Base-by-base conservation (phyloP, 2,888 invertebrate species). In the Agrochola macilenta region DNA sequence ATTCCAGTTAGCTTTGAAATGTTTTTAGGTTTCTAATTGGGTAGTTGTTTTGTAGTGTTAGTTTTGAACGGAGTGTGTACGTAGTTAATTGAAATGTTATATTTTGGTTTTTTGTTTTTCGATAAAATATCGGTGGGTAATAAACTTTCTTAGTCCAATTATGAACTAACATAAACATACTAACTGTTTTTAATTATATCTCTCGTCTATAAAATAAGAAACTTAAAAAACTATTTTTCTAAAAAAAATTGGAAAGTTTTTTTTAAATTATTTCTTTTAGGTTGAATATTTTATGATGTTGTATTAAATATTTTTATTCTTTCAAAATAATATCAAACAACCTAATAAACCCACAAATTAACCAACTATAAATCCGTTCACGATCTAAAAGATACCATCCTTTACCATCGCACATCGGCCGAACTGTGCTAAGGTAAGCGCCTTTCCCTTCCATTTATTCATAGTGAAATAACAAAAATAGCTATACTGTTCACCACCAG, bases 391-490 rank as follows among this genome's bases (percentile, higher is more conserved):
- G 90, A 90, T 90, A 90, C 83, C 89, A 90, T 90, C 89, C 89
- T 90, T 88, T 86, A 69, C 83, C 87, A 87, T 89, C 89, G 89
- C 84, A 87, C 87, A 87, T 89, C 85, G 93, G 91, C 91, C 93
- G 91, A 96, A 96, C 93, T 96, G 95, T 96, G 96, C 94, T 96
- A 96, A 96, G 96, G 96, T 94, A 92, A 96, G 95, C 96, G 94
- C 96, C 96, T 96, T 96, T 96, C 96, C 94, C 96, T 96, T 95
- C 92, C 94, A 95, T 95, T 96, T 96, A 96, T 96, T 96, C 96
- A 96, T 95, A 96, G 96, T 95, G 95, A 96, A 96, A 96, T 96
- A 96, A 95, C 96, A 96, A 96, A 96, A 96, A 96, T 96, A 96
- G 92, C 95, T 95, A 95, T 95, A 95, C 93, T 93, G 93, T 92